Base-by-base conservation (phyloP, 2,888 invertebrate genomes). In the Syritta pipiens region DNA sequence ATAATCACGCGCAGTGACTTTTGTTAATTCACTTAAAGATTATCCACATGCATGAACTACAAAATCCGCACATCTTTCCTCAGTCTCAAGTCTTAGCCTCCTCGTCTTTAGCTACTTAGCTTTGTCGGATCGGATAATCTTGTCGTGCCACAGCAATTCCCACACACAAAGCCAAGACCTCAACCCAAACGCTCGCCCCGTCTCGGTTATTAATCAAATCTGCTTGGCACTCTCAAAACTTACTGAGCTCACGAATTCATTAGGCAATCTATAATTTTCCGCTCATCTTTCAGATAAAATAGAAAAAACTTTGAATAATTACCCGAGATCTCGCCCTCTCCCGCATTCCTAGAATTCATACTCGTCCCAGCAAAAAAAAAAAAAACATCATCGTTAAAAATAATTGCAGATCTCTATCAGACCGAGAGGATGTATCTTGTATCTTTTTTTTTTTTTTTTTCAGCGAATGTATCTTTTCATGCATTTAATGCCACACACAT, bases 391-490 rank as follows among this genome's bases (percentile, higher is more conserved):
- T 77, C 71, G 77, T 77, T 77, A 77, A 72, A 77, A 67, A 77
- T 77, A 77, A 77, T 77, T 77, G 60, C 77, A 65, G 65, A 77
- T 77, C 48, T 72, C 72, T 60, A 71, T 77, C 59, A 71, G 63
- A 53, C 49, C 42, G 26, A 24, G 35, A 30, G 53, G 44, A 3
- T 14, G 35, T 19, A 22, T 10, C 9, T 14, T 5, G 55, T 26
- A 26, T 69, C 55, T 48, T 57, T 57, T 9, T 28, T 42, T 30
- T n/a, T 32, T n/a, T n/a, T n/a, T n/a, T n/a, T n/a, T n/a, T n/a
- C n/a, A n/a, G n/a, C n/a, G n/a, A n/a, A 10, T 10, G 24, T 1
- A 44, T 17, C 7, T 28, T 28, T 6, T 4, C 28, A 28, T 3
- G 28, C 28, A 9, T 28, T 28, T 28, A 0, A 28, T 9, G 9